phyloP scores from a whole-genome alignment of 2,113 vertebrate genomes.

The Montifringilla adamsi region DNA sequence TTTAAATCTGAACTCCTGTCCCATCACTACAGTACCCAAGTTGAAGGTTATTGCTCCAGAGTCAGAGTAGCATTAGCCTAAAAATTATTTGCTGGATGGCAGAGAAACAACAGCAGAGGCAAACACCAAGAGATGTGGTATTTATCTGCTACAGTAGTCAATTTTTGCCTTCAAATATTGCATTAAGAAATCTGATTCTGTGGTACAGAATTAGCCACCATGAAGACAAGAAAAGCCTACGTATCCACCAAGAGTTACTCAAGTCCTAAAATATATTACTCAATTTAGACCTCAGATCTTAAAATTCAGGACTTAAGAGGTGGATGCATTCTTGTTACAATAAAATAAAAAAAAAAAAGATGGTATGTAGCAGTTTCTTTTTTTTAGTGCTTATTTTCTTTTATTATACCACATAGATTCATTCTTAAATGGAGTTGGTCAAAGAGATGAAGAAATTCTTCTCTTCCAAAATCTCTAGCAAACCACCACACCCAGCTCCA shows the following conservation, averaged over 20 bases:
- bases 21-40: neutral
- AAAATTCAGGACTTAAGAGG: neutral
- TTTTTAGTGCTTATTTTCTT: neutral
- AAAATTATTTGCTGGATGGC: neutral
- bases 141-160: neutral
- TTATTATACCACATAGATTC: neutral
- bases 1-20: neutral
- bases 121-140: neutral
- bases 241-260: neutral
- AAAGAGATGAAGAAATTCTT: neutral
- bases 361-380: neutral
- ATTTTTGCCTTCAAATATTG: neutral
- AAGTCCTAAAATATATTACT: neutral
- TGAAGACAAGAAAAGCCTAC: neutral
- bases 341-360: neutral
- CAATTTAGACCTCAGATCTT: neutral
- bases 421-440: neutral
- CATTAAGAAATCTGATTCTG: neutral
- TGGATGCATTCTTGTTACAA: neutral
- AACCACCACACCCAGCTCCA: neutral
- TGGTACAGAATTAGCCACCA: neutral
- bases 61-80: neutral
- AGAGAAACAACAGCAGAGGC: neutral
- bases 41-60: neutral
- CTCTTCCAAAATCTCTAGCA: neutral